A percentile compares a stretch with the other conserved stretches of the same genome.
These are phyloP conservation scores for Buphagus erythrorhynchus DNA, from an alignment of 2,797 vertebrate species.

Conservation along the genomic window DNA sequence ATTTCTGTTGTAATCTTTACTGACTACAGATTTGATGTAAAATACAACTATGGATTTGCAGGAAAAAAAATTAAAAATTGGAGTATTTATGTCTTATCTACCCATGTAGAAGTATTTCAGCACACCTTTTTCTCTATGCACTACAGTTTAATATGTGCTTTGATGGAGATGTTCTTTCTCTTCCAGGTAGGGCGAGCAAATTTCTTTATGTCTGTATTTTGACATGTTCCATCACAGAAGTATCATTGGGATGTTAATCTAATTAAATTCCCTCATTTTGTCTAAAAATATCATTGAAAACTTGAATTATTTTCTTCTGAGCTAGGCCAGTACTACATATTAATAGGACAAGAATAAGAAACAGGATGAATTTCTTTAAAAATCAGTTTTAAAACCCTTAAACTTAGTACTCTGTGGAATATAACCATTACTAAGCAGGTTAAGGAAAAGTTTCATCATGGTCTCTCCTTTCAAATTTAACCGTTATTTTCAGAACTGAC, in stretches of 20 bases:
- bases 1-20: background rate
- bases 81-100: background rate
- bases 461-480: background rate
- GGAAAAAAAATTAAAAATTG: accelerated
- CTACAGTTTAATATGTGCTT: background rate
- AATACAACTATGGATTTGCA: background rate
- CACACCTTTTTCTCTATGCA: background rate
- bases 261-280: background rate
- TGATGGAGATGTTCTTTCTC: background rate
- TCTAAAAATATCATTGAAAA: background rate
- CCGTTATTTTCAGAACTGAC: background rate
- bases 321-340: background rate
- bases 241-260: background rate
- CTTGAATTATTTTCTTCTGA: background rate
- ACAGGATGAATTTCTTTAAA: background rate
- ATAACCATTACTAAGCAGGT: background rate
- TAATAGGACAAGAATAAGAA: background rate
- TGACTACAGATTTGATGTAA: background rate
- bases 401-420: background rate
- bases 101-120: background rate
- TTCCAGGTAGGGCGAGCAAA: background rate
- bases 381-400: accelerated
- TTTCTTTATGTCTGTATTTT: background rate
- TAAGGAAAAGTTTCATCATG: background rate
- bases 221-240: background rate